These are phyloP conservation scores for Perizoma flavofasciatum DNA, from an alignment of 2,888 invertebrate genomes.

Conservation along the genomic window DNA sequence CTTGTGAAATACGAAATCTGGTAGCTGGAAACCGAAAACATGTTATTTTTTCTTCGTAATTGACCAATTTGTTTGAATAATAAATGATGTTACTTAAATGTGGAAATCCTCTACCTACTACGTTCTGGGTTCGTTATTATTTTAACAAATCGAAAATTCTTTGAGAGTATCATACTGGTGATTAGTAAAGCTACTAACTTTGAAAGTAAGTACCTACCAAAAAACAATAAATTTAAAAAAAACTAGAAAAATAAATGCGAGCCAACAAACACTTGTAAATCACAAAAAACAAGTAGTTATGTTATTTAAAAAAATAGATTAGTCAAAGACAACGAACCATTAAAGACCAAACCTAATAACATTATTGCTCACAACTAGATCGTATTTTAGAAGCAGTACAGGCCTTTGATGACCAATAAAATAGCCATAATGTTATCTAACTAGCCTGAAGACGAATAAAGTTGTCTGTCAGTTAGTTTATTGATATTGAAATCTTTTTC, in stretches of 20 bases:
- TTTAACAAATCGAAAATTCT: too few relatives aligned
- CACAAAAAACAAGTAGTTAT: not conserved
- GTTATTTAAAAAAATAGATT: not conserved
- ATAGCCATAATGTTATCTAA: constrained; percentile 34
- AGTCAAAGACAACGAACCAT: constrained; percentile 7
- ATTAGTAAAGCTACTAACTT: not conserved
- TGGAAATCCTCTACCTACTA: too few relatives aligned
- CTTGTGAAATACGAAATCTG: constrained; percentile 40
- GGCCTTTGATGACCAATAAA: constrained; percentile 40
- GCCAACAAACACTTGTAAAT: not conserved
- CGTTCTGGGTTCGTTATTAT: too few relatives aligned
- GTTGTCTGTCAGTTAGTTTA: constrained; percentile 4
- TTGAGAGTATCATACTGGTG: too few relatives aligned
- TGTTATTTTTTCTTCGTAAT: constrained; percentile 9
- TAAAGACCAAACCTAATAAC: constrained; percentile 28
- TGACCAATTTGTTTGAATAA: constrained; percentile 29
- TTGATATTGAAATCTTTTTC: not conserved
- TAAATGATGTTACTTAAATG: too few relatives aligned
- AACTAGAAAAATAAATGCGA: too few relatives aligned
- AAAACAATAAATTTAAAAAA: too few relatives aligned
- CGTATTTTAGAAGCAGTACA: constrained; percentile 32
- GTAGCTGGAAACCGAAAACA: constrained; percentile 25
- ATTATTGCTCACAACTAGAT: constrained; percentile 37
- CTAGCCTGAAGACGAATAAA: not conserved
- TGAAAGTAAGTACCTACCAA: not conserved